Base-by-base conservation (phyloP, 2,888 invertebrate species). In the Drosophila paranaensis region DNA sequence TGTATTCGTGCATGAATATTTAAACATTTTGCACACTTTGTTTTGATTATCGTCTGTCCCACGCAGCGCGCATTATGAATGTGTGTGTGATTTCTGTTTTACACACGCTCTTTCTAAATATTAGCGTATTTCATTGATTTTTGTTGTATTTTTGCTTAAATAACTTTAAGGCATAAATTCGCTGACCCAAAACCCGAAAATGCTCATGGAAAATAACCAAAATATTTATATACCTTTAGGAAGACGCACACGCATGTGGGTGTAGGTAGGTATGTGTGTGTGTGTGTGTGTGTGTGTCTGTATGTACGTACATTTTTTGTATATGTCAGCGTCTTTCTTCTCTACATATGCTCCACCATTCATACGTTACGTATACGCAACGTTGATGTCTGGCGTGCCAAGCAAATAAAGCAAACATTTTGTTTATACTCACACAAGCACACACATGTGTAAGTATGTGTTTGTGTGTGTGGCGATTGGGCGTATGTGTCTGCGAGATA, bases 351-450 rank as follows among this genome's bases (percentile, higher is more conserved):
- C 37, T 25, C 30, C 56, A 54, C 39, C 50, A 63, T 69, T 62
- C 72, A 63, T 67, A 60, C 43, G 74, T 86, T 86, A 88, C 89
- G 84, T 84, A 84, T 89, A 86, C 84, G 84, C 76, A 83, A 64
- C 66, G 89, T 76, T 73, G 76, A 57, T 54, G 50, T 45, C 57
- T 61, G 71, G 74, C 70, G 71, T 66, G 76, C 67, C 45, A 80
- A 74, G 60, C 54, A 74, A 81, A 82, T 71, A 67, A 68, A 78
- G 74, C 68, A 76, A 73, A 67, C 50, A 54, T 71, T 67, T 66
- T 77, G 72, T 70, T 65, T 60, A 60, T 67, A 60, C 61, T 62
- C n/a, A n/a, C 46, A 35, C 48, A 20, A 20, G 10, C 6, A n/a
- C 10, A 16, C n/a, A 16, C 2, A 16, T 6, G 2, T 50, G 35